Evolutionary conservation across 2,797 vertebrate genomes (phyloP).

Genomic region (Danio choprae): DNA sequence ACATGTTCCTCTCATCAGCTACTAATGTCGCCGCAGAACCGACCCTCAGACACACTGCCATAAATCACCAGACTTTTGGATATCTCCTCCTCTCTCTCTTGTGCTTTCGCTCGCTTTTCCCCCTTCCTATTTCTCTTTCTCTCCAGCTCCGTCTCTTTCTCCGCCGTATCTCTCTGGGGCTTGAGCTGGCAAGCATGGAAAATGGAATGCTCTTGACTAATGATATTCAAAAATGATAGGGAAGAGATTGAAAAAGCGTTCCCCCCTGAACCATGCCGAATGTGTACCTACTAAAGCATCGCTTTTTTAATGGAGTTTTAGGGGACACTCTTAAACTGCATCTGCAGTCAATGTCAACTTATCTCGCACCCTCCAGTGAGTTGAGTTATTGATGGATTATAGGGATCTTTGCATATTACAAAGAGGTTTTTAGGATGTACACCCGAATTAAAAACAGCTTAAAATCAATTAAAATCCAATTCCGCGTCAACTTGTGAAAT

Average conservation of each 20-base stretch:
- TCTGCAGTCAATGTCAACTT: constrained; percentile 64
- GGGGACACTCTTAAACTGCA: constrained; percentile 60
- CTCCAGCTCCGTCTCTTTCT: constrained; percentile 86
- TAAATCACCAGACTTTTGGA: constrained; percentile 82
- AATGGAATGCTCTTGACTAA: constrained; percentile 97
- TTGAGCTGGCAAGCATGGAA: constrained; percentile 94
- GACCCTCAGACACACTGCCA: constrained; percentile 73
- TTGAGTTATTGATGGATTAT: constrained; percentile 54
- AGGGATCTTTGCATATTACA: constrained; percentile 25
- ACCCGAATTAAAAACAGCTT: not conserved
- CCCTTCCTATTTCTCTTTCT: constrained; percentile 58
- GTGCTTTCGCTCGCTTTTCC: constrained; percentile 56
- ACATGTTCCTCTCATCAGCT: constrained; percentile 65
- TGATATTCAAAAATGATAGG: constrained; percentile 99
- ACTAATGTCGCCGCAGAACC: constrained; percentile 61
- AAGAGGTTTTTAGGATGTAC: not conserved
- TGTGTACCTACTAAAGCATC: constrained; percentile 77
- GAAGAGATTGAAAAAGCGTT: constrained; percentile 83
- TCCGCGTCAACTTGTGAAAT: not conserved
- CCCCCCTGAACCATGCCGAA: constrained; percentile 87
- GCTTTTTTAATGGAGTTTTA: constrained; percentile 67
- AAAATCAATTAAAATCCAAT: constrained; percentile 3
- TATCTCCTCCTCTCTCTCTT: constrained; percentile 49
- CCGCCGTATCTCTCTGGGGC: constrained; percentile 82
- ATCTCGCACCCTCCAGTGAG: constrained; percentile 52